A percentile compares a stretch with the other conserved stretches of the same genome.
Evolutionary conservation across 2,888 invertebrate species (phyloP).

Genomic region (Amphipyra berbera): DNA sequence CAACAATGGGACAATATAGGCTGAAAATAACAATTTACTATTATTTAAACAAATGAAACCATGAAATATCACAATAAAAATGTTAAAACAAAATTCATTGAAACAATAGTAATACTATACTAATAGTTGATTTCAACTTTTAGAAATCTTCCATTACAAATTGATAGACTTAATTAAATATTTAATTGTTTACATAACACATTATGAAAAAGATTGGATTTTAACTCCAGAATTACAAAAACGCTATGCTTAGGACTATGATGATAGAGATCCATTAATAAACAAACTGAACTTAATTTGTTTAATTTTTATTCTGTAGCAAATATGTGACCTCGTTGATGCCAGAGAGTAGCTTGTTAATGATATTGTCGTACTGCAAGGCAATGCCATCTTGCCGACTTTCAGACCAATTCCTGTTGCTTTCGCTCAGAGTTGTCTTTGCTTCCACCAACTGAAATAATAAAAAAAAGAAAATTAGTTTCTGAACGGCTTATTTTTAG

Average conservation of each 20-base stretch:
- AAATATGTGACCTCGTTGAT: constrained; percentile 82
- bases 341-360: constrained; percentile 77
- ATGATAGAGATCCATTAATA: constrained; percentile 29
- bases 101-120: too few species aligned
- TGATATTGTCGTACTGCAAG: constrained; percentile 73
- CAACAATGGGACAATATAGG: too few species aligned
- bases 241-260: constrained; percentile 6
- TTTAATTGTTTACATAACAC: constrained; percentile 2
- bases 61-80: too few species aligned
- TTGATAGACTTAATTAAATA: not conserved
- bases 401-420: constrained; percentile 68
- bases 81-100: too few species aligned
- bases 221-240: constrained; percentile 14
- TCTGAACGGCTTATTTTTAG: too few species aligned
- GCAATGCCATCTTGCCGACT: constrained; percentile 61
- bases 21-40: too few species aligned
- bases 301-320: constrained; percentile 76
- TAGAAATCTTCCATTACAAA: too few species aligned
- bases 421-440: constrained; percentile 72
- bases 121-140: too few species aligned
- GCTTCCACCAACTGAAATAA: constrained; percentile 79
- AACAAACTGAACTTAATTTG: constrained; percentile 4
- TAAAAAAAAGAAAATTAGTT: constrained; percentile 6
- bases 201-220: not conserved
- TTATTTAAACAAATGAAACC: too few species aligned